A percentile compares a stretch with the other conserved stretches of the same genome.
Evolutionary conservation across 2,888 invertebrate species (phyloP).

Genomic region (Cryptus viduatorius): DNA sequence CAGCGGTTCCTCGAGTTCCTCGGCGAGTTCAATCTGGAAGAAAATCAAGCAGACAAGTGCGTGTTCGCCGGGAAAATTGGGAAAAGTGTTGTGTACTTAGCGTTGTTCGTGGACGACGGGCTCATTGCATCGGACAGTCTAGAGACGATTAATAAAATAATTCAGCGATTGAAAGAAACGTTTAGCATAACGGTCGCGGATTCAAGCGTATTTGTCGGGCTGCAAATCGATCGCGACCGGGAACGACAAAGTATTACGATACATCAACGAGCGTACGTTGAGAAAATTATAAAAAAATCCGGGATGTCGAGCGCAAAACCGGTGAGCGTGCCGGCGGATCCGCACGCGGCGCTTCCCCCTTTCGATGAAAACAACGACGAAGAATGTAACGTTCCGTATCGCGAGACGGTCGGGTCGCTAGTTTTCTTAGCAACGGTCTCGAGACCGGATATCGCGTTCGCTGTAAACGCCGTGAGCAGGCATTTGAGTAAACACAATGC

Average conservation of each 20-base stretch:
- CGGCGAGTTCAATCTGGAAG: constrained; percentile 14
- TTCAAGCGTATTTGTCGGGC: constrained; percentile 41
- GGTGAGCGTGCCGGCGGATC: constrained; percentile 64
- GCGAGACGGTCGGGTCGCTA: constrained; percentile 11
- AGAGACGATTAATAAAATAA: background rate
- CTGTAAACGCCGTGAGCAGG: constrained; percentile 3
- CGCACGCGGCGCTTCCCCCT: constrained; percentile 54
- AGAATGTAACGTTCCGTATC: background rate
- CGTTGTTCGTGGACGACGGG: constrained; percentile 10
- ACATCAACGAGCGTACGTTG: constrained; percentile 59
- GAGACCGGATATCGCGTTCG: constrained; percentile 27
- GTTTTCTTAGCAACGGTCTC: constrained; percentile 33
- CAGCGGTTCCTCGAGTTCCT: constrained; percentile 6
- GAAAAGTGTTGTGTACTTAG: background rate
- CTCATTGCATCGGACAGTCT: background rate
- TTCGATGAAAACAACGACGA: background rate
- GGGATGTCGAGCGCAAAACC: constrained; percentile 39
- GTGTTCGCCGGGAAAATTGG: background rate
- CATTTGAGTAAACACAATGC: background rate
- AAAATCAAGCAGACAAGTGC: constrained; percentile 11
- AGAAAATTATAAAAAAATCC: constrained; percentile 54
- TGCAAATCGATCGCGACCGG: constrained; percentile 49
- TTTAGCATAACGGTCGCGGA: constrained; percentile 49
- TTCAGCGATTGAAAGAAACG: background rate
- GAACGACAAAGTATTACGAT: constrained; percentile 33